Percentiles rank a stretch among this genome's conserved stretches.
phyloP scores from a whole-genome alignment of 2,797 vertebrate species.

The Melanotaenia boesemani region DNA sequence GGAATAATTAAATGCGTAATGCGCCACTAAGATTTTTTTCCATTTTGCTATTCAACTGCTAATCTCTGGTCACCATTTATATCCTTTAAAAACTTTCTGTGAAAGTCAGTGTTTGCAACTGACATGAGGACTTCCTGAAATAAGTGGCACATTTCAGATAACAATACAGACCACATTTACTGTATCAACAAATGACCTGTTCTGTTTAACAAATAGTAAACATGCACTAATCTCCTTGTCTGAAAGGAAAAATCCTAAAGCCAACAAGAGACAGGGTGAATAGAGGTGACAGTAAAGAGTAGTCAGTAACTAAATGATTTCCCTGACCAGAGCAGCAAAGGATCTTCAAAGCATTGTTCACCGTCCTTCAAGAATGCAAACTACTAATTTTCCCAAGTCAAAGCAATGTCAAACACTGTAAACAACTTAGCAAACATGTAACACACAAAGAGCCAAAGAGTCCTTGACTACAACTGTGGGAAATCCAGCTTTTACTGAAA shows the following conservation, averaged over 20 bases:
- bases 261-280: conserved; percentile 2
- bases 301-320: conserved; percentile 37
- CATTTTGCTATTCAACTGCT: background rate
- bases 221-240: background rate
- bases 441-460: conserved; percentile 34
- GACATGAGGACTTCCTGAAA: conserved; percentile 7
- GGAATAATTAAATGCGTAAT: background rate
- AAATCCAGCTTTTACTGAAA: conserved; percentile 37
- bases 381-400: conserved; percentile 19
- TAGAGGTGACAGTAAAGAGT: background rate
- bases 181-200: conserved; percentile 27
- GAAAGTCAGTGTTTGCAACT: conserved; percentile 13
- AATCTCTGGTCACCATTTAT: background rate
- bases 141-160: conserved; percentile 14
- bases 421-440: conserved; percentile 56
- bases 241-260: conserved; percentile 13
- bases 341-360: conserved; percentile 40
- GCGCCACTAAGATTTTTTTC: background rate
- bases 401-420: conserved; percentile 47
- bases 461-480: conserved; percentile 38
- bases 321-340: conserved; percentile 31
- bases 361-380: conserved; percentile 30
- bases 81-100: background rate
- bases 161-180: conserved; percentile 21
- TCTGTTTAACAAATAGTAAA: conserved; percentile 38